Evolutionary conservation across 2,113 vertebrate species (phyloP).

Genomic region (Jacana jacana): DNA sequence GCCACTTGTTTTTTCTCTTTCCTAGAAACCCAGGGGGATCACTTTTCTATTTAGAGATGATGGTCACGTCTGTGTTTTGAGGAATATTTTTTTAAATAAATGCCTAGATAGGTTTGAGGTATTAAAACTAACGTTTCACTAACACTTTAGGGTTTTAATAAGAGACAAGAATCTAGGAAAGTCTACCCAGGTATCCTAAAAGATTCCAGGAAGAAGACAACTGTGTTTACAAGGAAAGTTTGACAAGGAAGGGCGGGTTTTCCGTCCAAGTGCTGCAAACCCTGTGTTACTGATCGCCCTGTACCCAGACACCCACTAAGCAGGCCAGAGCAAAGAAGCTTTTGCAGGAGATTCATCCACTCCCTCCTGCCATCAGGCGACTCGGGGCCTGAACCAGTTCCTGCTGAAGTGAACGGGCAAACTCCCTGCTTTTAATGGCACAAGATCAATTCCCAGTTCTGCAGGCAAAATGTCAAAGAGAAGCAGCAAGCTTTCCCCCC

Average conservation of each 20-base stretch:
- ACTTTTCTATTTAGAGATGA: background rate
- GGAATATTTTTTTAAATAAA: background rate
- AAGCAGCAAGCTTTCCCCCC: background rate
- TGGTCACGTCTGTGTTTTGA: accelerated
- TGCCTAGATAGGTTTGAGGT: background rate
- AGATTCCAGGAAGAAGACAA: background rate
- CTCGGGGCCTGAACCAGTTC: background rate
- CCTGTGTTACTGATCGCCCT: background rate
- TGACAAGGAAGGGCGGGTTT: background rate
- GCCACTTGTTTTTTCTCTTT: background rate
- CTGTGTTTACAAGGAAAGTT: background rate
- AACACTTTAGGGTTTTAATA: background rate
- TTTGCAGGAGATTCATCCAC: background rate
- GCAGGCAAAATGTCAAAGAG: background rate
- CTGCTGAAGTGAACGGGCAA: background rate
- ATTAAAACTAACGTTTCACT: background rate
- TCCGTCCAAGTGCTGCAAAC: background rate
- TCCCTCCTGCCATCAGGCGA: background rate
- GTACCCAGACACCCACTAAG: background rate
- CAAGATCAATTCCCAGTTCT: background rate
- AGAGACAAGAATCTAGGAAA: background rate
- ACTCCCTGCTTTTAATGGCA: background rate
- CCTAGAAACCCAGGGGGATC: background rate
- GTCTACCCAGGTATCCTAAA: background rate
- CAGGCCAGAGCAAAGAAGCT: background rate